Evolutionary conservation across 2,888 invertebrate genomes (phyloP).

Genomic region (Malthinus flaveolus): DNA sequence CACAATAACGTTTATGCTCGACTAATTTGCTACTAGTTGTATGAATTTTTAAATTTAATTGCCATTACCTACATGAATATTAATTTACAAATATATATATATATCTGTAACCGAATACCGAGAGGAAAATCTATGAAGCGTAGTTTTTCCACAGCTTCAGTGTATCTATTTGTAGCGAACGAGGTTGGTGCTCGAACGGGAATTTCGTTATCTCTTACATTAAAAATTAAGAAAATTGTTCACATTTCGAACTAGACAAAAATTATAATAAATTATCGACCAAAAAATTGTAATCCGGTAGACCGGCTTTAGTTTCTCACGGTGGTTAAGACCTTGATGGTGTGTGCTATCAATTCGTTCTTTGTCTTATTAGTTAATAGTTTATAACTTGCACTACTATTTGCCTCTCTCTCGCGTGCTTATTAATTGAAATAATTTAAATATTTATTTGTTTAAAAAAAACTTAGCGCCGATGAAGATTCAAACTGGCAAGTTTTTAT

Average conservation of each 20-base stretch:
- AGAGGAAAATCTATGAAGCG: background rate
- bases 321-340: constrained; percentile 10
- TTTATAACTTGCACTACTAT: constrained; percentile 9
- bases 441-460: too few relatives aligned
- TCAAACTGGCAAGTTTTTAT: too few relatives aligned
- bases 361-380: constrained; percentile 6
- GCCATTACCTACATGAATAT: constrained; percentile 1
- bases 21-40: constrained; percentile 15
- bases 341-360: constrained; percentile 14
- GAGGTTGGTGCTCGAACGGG: too few relatives aligned
- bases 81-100: background rate
- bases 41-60: constrained; percentile 8
- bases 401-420: too few relatives aligned
- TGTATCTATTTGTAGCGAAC: too few relatives aligned
- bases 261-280: constrained; percentile 15
- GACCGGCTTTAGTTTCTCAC: constrained; percentile 22
- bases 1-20: constrained; percentile 15
- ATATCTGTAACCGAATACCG: background rate
- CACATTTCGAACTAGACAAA: background rate
- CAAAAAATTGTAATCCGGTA: constrained; percentile 14
- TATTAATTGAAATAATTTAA: too few relatives aligned
- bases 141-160: too few relatives aligned
- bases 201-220: too few relatives aligned
- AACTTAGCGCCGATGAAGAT: too few relatives aligned
- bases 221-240: too few relatives aligned